Evolutionary conservation across 2,797 vertebrate genomes (phyloP).

Genomic region (Geotrypetes seraphini): DNA sequence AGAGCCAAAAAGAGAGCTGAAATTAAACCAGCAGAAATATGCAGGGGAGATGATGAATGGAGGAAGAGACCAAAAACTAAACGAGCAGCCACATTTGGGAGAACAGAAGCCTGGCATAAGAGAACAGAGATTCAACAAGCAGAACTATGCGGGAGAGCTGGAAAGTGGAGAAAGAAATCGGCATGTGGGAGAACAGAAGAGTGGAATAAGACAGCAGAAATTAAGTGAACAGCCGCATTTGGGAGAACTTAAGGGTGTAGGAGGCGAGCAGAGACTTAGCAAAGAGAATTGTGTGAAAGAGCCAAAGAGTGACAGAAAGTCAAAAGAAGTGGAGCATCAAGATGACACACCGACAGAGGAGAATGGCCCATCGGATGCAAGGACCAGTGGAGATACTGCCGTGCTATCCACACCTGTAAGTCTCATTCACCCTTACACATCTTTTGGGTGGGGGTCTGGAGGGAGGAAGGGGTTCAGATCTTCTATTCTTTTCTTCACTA

Average conservation of each 20-base stretch:
- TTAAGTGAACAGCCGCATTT: constrained; percentile 8
- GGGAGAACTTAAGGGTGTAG: background rate
- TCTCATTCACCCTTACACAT: no score
- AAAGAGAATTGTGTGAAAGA: no score
- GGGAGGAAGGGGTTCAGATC: no score
- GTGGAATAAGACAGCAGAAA: constrained; percentile 1
- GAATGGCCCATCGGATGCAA: background rate
- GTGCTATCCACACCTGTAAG: no score
- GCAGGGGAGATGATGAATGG: no score
- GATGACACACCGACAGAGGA: background rate
- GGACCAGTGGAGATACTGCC: background rate
- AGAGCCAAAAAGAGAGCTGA: background rate
- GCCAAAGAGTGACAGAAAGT: background rate
- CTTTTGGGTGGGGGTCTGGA: no score
- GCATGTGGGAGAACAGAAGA: constrained; percentile 15
- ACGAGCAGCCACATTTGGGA: no score
- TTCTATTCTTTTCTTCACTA: no score
- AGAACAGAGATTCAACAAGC: background rate
- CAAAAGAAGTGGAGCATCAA: background rate
- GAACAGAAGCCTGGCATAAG: background rate
- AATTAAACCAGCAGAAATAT: no score
- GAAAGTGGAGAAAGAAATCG: no score
- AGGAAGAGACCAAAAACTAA: no score
- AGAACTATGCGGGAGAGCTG: no score
- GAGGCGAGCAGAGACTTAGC: constrained; percentile 20